These are phyloP conservation scores for Martes martes DNA, from an alignment of 2,113 vertebrate genomes.

Conservation along the genomic window DNA sequence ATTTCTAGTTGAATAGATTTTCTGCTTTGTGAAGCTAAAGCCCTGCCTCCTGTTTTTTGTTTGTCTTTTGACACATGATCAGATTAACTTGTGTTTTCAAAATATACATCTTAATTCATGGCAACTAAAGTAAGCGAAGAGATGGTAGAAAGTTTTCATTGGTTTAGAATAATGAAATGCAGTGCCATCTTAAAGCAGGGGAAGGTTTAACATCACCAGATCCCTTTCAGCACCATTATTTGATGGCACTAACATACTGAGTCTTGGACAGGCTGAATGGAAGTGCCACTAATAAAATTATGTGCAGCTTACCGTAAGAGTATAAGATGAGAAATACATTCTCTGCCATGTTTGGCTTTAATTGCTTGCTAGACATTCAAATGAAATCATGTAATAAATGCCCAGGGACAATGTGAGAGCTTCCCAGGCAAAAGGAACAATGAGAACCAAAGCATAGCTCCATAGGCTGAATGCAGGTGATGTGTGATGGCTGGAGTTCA, in stretches of 20 bases:
- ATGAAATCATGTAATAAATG: neutral
- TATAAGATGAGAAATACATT: neutral
- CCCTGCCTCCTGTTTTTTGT: neutral
- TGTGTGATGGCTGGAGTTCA: neutral
- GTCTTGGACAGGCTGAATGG: neutral
- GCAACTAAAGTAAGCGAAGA: neutral
- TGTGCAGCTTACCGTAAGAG: neutral
- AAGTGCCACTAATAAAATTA: neutral
- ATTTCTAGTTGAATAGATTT: slow-evolving; percentile 18
- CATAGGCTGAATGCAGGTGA: neutral
- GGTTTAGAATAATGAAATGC: neutral
- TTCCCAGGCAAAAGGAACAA: neutral
- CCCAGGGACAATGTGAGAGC: neutral
- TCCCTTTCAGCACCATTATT: neutral
- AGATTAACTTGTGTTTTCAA: neutral
- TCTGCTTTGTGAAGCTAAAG: neutral
- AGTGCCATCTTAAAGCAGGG: neutral
- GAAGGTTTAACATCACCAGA: neutral
- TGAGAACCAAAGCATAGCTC: neutral
- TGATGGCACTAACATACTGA: neutral
- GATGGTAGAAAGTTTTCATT: neutral
- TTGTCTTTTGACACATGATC: neutral
- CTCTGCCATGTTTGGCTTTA: neutral
- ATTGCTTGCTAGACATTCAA: neutral
- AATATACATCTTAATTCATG: neutral